Percentiles rank a stretch among this genome's conserved stretches.
phyloP scores from a whole-genome alignment of 1,140 invertebrate genomes.

The Zaprionus gabonicus region DNA sequence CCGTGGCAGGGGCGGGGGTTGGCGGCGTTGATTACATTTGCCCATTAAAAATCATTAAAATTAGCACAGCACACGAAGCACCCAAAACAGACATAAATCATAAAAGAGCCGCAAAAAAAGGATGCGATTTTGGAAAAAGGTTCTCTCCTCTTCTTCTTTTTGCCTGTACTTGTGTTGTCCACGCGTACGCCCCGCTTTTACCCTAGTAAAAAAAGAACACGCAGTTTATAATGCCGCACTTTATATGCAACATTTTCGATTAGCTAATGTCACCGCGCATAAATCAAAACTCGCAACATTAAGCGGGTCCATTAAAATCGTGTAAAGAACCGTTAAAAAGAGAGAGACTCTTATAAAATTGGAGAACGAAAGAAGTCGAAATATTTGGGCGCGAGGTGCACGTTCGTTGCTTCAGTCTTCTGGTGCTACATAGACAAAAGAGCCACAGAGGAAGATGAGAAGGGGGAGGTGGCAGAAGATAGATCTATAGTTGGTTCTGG shows the following conservation, averaged over 20 bases:
- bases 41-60: slow-evolving; percentile 76
- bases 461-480: slow-evolving; percentile 5
- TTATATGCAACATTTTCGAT: slow-evolving; percentile 56
- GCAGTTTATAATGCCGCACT: slow-evolving; percentile 24
- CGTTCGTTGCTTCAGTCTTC: slow-evolving; percentile 72
- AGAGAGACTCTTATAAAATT: slow-evolving; percentile 62
- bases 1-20: slow-evolving; percentile 48
- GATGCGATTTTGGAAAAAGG: slow-evolving; percentile 35
- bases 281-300: slow-evolving; percentile 64
- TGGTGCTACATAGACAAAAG: slow-evolving; percentile 57
- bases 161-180: slow-evolving; percentile 28
- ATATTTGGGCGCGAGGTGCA: slow-evolving; percentile 6
- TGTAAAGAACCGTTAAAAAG: slow-evolving; percentile 56
- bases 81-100: slow-evolving; percentile 76
- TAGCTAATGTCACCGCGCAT: slow-evolving; percentile 70
- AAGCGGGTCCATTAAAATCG: slow-evolving; percentile 51
- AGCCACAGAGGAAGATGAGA: background rate
- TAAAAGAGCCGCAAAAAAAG: slow-evolving; percentile 49
- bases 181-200: slow-evolving; percentile 27
- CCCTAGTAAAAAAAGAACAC: slow-evolving; percentile 5
- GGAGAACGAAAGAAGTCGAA: slow-evolving; percentile 25
- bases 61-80: slow-evolving; percentile 43
- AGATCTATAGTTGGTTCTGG: background rate
- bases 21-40: slow-evolving; percentile 78
- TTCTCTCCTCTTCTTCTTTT: background rate